Evolutionary conservation across 2,113 vertebrate species (phyloP).

Genomic region (Syngnathus floridae): DNA sequence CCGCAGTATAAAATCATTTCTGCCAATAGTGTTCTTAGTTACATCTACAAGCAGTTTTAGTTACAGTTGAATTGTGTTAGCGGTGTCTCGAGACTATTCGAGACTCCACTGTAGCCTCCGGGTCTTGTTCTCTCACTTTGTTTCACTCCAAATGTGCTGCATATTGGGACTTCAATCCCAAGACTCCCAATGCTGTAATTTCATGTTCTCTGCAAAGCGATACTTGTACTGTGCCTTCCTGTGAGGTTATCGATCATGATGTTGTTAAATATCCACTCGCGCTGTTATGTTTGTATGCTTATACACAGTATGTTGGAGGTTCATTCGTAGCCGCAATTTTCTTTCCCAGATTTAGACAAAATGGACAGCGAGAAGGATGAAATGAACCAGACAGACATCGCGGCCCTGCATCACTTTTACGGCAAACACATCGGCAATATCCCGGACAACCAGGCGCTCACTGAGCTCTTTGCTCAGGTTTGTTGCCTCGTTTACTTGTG

Average conservation of each 20-base stretch:
- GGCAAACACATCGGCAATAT: slow-evolving; percentile 84
- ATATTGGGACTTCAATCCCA: slow-evolving; percentile 51
- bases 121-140: slow-evolving; percentile 46
- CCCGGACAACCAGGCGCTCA: slow-evolving; percentile 76
- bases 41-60: slow-evolving; percentile 34
- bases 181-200: slow-evolving; percentile 50
- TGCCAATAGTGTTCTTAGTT: slow-evolving; percentile 26
- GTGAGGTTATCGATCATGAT: slow-evolving; percentile 8
- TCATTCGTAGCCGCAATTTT: not conserved
- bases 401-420: slow-evolving; percentile 91
- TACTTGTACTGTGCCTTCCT: slow-evolving; percentile 16
- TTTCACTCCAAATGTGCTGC: slow-evolving; percentile 35
- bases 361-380: slow-evolving; percentile 93
- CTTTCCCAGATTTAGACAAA: slow-evolving; percentile 84
- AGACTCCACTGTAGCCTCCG: slow-evolving; percentile 45
- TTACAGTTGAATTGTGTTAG: slow-evolving; percentile 24
- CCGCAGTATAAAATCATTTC: not conserved
- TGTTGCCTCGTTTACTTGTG: not conserved
- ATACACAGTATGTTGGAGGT: not conserved
- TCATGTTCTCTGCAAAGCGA: slow-evolving; percentile 27
- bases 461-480: slow-evolving; percentile 91
- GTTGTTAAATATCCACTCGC: not conserved
- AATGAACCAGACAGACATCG: slow-evolving; percentile 86
- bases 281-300: no score
- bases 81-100: slow-evolving; percentile 35